Evolutionary conservation across 2,113 vertebrate genomes (phyloP), one percentile per base, ranked within the genome.

Genomic region (Bubo bubo): DNA sequence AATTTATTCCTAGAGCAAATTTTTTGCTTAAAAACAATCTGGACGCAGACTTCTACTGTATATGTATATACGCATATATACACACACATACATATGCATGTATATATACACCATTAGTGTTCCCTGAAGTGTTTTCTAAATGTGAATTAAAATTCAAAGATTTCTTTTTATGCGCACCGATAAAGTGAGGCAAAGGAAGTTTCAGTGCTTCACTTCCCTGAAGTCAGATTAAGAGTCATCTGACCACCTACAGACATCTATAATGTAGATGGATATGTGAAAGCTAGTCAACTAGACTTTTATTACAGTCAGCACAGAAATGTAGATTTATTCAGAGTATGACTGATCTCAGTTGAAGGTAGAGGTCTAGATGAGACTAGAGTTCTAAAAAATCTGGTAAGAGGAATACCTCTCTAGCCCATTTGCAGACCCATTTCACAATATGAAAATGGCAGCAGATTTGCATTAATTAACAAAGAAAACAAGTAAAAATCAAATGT

Each of bases 11-110:
- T 56, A 30, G 12, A 7, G 8, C 3, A 66, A 70, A n/a, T 35
- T 56, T 79, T 76, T 77, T 88, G 14, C 49, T 83, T 80, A 37
- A 80, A 80, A 92, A 18, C 2, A 34, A 32, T 28, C 13, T 23
- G 24, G 23, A 35, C 7, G 2, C 19, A 26, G 2, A 11, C 4
- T 66, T 53, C 9, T 39, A 2, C 18, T 28, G 21, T 4, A 4
- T 49, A 35, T 27, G 3, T 16, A 28, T 39, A 56, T 4, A 32
- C 1, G 14, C 4, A 26, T 4, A 30, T 49, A 43, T 27, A 58
- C 2, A 37, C 2, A 34, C 8, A 23, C 0, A 50, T 0, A 49
- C 3, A 81, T 4, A 34, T 6, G 4, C 7, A 22, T 20, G 3
- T 4, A 41, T 12, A 34, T 13, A 43, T 3, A 35, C 1, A 17